Percentiles rank a stretch among this genome's conserved stretches.
Conservation (phyloP, 2,113 vertebrate species). For the Formicarius rufipectus region DNA sequence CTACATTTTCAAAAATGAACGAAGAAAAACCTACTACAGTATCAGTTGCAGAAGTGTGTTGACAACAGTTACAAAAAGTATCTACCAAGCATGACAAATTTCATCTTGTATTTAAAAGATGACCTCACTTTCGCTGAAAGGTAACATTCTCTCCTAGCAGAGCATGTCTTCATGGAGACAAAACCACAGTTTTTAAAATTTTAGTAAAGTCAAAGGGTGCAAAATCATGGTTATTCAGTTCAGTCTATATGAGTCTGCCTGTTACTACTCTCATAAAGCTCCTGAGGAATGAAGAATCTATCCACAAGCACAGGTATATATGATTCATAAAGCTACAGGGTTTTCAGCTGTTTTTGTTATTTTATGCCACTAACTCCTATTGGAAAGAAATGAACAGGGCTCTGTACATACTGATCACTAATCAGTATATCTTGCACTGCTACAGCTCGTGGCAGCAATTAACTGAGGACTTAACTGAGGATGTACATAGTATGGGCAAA, state of each 20-base stretch:
- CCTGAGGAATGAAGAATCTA: not conserved
- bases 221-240: not conserved
- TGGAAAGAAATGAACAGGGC: not conserved
- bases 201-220: not conserved
- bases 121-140: not conserved
- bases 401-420: not conserved
- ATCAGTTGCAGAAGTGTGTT: not conserved
- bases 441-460: not conserved
- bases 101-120: not conserved
- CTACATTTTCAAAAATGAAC: not conserved
- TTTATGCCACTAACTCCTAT: not conserved
- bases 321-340: not conserved
- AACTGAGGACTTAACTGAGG: not conserved
- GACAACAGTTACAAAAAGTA: not conserved
- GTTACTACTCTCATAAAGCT: not conserved
- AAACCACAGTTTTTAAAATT: not conserved
- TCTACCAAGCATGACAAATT: not conserved
- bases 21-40: not conserved
- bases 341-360: not conserved
- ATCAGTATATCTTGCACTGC: not conserved
- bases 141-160: not conserved
- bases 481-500: not conserved
- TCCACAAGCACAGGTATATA: not conserved
- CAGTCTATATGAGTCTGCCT: not conserved
- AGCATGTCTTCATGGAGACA: not conserved